Base-by-base conservation (phyloP, 1,140 invertebrate species). In the Lucilia cuprina region DNA sequence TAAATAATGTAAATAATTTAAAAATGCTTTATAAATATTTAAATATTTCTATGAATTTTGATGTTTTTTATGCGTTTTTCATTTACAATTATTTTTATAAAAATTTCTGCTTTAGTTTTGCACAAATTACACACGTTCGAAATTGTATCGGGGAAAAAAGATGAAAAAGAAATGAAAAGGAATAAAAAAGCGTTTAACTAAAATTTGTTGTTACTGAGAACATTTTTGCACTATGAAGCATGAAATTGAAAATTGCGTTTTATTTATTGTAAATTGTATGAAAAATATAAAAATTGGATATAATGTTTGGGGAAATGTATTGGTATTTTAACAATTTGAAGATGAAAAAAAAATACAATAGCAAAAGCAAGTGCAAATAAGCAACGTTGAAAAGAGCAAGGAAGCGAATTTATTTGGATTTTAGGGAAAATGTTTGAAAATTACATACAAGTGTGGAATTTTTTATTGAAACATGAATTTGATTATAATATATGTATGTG, bases 171-270 rank as follows among this genome's bases (percentile, higher is more conserved):
- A 41, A 41, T 41, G 41, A 55, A 55, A 8, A n/a, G 12, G 13
- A 55, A 55, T 55, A 55, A 55, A 55, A 55, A 55, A 55, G 12
- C 50, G 12, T 55, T 55, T 55, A 55, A 41, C 41, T 41, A 55
- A 55, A 55, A 55, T 17, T 70, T 19, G 19, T 10, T 19, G 17
- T 70, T 70, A 19, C 60, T 70, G n/a, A 70, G 60, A 70, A 21
- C 17, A 70, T 70, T 19, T 60, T 70, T 70, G 60, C 60, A 21
- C 60, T 70, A 70, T 70, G 60, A 70, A 70, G 60, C 60, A 70
- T 21, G 60, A 70, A 70, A 70, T 70, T 70, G 60, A 70, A 70
- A 70, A 70, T 70, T 70, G 60, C n/a, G 50, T 70, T 70, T 70
- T 70, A 70, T 70, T 70, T 70, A 70, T 70, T 70, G 60, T 70